Conservation (phyloP, 2,888 invertebrate genomes). For the Agriopis marginaria region DNA sequence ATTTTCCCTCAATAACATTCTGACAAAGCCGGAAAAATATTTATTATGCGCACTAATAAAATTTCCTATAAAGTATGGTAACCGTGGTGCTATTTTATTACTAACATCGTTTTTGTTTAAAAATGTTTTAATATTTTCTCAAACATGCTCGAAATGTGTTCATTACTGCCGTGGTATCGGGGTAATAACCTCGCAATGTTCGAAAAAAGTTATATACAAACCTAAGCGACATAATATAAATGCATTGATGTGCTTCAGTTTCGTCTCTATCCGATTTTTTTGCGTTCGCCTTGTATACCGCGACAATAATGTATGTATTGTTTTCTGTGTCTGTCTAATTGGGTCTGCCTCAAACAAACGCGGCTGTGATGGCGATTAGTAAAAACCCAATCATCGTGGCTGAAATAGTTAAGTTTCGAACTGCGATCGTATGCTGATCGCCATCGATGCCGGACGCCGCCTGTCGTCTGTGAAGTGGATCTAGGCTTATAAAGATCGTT, state of each 20-base stretch:
- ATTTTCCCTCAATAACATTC: constrained; percentile 29
- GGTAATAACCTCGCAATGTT: neutral
- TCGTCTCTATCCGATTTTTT: neutral
- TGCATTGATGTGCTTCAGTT: neutral
- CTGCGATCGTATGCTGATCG: too few relatives aligned
- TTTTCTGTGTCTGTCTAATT: too few relatives aligned
- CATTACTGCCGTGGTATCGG: neutral
- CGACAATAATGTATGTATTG: neutral
- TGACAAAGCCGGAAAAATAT: neutral
- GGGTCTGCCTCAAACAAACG: too few relatives aligned
- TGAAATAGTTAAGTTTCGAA: neutral
- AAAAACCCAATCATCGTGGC: too few relatives aligned
- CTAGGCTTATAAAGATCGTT: neutral
- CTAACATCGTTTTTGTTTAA: constrained; percentile 10
- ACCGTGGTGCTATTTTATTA: constrained; percentile 4
- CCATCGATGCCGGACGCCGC: too few relatives aligned
- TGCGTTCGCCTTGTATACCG: neutral
- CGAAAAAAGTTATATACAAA: neutral
- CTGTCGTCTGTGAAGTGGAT: neutral
- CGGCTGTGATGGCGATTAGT: too few relatives aligned
- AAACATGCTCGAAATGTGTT: neutral
- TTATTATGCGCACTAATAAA: constrained; percentile 3
- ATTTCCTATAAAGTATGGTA: neutral
- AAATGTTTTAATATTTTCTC: neutral
- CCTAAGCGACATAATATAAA: too few relatives aligned